These are phyloP conservation scores for Pseudomyrmex gracilis DNA, from an alignment of 1,140 invertebrate species.

Conservation along the genomic window DNA sequence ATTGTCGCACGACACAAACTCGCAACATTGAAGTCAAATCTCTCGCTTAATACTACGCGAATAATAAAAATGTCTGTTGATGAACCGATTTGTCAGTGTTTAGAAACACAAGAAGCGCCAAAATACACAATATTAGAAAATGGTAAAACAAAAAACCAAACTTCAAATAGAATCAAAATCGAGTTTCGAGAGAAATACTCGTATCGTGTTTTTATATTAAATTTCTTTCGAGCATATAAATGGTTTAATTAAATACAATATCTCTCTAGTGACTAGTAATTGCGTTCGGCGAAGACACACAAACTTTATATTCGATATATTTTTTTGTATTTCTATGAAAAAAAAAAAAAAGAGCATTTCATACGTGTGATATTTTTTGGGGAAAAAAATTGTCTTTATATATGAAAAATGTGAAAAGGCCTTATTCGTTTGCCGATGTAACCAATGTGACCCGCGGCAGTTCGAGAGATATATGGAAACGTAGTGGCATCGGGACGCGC, in stretches of 20 bases:
- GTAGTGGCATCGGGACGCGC: not conserved
- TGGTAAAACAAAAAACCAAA: not conserved
- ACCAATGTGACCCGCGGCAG: not conserved
- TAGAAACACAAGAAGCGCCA: no score
- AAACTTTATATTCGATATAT: not conserved
- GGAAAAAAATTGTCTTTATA: not conserved
- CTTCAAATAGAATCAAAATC: not conserved
- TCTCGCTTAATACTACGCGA: no score
- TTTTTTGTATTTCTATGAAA: not conserved
- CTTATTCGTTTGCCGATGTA: conserved; percentile 12
- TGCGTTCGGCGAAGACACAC: not conserved
- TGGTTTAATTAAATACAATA: not conserved
- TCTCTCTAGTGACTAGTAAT: not conserved
- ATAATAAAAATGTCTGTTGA: not conserved
- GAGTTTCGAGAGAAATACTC: not conserved
- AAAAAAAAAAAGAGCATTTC: conserved; percentile 12
- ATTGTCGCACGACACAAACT: not conserved
- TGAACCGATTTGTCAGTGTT: no score
- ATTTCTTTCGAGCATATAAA: not conserved
- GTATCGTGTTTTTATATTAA: not conserved
- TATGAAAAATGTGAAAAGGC: not conserved
- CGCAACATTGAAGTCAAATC: not conserved
- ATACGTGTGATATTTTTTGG: conserved; percentile 3
- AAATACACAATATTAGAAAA: not conserved
- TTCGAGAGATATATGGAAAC: not conserved